phyloP scores from a whole-genome alignment of 2,797 vertebrate genomes.

The Siniperca scherzeri region DNA sequence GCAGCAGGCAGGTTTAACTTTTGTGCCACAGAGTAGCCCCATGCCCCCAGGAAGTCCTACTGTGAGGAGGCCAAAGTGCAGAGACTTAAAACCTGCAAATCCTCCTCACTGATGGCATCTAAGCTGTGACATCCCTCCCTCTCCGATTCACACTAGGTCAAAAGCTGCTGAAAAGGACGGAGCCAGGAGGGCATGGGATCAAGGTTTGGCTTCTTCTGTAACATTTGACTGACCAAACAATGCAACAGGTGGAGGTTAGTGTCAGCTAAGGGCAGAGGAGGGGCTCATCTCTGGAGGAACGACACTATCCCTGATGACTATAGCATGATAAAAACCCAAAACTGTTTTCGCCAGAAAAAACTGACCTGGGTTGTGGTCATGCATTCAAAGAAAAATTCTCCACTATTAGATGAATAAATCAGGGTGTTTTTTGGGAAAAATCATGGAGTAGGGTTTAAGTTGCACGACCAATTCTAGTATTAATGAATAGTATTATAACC shows the following conservation, averaged over 20 bases:
- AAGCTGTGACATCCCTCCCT: conserved; percentile 79
- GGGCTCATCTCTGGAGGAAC: conserved; percentile 30
- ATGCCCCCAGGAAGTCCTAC: conserved; percentile 80
- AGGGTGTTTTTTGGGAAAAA: background rate
- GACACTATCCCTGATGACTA: conserved; percentile 5
- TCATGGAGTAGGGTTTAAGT: background rate
- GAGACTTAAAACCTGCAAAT: conserved; percentile 81
- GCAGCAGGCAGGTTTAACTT: conserved; percentile 73
- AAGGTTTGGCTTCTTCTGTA: conserved; percentile 75
- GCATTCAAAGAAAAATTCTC: background rate
- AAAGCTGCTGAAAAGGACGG: conserved; percentile 73
- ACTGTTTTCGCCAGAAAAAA: background rate
- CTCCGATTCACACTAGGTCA: conserved; percentile 74
- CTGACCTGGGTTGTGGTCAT: background rate
- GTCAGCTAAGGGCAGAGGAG: conserved; percentile 50
- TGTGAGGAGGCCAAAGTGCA: conserved; percentile 79
- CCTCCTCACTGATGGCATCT: conserved; percentile 78
- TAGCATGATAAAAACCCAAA: background rate
- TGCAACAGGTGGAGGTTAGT: conserved; percentile 76
- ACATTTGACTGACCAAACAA: conserved; percentile 72
- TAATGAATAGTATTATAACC: background rate
- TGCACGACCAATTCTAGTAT: background rate
- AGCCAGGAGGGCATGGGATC: conserved; percentile 69
- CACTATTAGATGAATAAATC: background rate
- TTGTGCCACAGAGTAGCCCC: conserved; percentile 65